Base-by-base conservation (phyloP, 2,888 invertebrate species). In the Tetramorium bicarinatum region DNA sequence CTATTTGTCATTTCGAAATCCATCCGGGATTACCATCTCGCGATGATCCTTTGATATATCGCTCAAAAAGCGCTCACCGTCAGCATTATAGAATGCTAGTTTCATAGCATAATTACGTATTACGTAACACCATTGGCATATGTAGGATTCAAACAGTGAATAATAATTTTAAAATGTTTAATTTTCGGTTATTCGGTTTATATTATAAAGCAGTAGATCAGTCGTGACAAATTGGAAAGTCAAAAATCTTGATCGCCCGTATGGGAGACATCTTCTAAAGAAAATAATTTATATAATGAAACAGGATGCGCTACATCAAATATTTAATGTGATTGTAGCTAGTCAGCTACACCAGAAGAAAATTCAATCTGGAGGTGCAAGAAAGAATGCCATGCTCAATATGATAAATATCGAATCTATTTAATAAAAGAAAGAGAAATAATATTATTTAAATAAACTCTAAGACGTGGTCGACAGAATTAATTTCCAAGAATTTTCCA, bases 261-360 rank as follows among this genome's bases (percentile, higher is more conserved):
- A 38, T 29, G 49, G 47, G 13, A 81, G 44, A 61, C 74, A 38
- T 67, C 21, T 54, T 74, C 18, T 18, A 18, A 62, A 64, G 49
- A 79, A 25, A 64, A 52, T 64, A 52, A 76, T 82, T 72, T 56
- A 75, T 69, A 83, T 74, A 77, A 49, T 41, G n/a, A 85, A 85
- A 84, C 74, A 86, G 87, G 88, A 86, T 87, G 90, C 89, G 91
- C 91, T 91, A 88, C 91, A 91, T 90, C 83, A 89, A 86, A 79
- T 81, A 84, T 87, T 86, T 89, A 82, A 87, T 91, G 91, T 91
- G 91, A 91, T 91, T 86, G 88, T 90, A 91, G 91, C 86, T 91
- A 83, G 86, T 90, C 88, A 79, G 88, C 90, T 87, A 87, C 88
- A 82, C 82, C 38, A 86, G 75, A 71, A 67, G 18, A 80, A 87